Evolutionary conservation across 2,888 invertebrate species (phyloP), one percentile per base, ranked within the genome.

Genomic region (Caradrina clavipalpis): DNA sequence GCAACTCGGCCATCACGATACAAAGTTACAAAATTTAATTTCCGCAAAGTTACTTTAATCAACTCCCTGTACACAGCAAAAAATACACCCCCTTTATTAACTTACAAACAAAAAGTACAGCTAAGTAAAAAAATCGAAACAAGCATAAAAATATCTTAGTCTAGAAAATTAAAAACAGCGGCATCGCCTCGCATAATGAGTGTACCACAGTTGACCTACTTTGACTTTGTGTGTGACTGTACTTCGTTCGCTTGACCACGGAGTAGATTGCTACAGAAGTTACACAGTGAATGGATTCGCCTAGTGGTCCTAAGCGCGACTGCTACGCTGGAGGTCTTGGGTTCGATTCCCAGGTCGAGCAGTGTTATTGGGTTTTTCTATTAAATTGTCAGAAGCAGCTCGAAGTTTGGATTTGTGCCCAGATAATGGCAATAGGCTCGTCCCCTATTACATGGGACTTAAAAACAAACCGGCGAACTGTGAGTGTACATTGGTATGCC

Each of bases 221-320:
- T 77, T 49, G 31, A 65, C 76, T 80, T 80, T 76, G 76, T 80
- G 47, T 76, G 64, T 76, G 77, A 61, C 81, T 76, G 76, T 77
- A 80, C 77, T 63, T 57, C 69, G 54, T 45, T 50, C 6, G 19
- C 49, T 45, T 26, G 42, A 17, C 17, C 69, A 45, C 22, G 4
- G 76, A 55, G 5, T 76, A 76, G 22, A 50, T 42, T 21, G n/a
- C 1, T 2, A 5, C 49, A 71, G 69, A 76, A 76, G 31, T 19
- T 8, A 4, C 35, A 35, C 1, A n/a, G 22, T 0, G n/a, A 45
- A 8, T 22, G n/a, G 3, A 58, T n/a, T n/a, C n/a, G n/a, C n/a
- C n/a, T n/a, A n/a, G n/a, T n/a, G n/a, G n/a, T n/a, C n/a, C n/a
- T n/a, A n/a, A n/a, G n/a, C n/a, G n/a, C n/a, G n/a, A n/a, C n/a